Evolutionary conservation across 2,888 invertebrate genomes (phyloP).

Genomic region (Ophioninae sp.): DNA sequence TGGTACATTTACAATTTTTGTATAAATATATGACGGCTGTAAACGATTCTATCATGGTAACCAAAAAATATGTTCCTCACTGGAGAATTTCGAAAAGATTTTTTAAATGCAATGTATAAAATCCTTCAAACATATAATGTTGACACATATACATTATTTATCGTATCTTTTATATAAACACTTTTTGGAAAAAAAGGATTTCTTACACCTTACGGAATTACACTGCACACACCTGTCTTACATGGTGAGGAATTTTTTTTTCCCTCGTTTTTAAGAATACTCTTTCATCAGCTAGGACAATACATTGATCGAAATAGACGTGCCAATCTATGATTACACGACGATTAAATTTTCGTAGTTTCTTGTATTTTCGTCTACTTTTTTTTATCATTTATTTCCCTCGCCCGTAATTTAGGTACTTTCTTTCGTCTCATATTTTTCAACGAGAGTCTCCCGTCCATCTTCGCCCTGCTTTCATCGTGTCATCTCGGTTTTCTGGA

Average conservation of each 20-base stretch:
- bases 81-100: too few relatives aligned
- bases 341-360: slow-evolving; percentile 21
- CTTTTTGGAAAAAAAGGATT: too few relatives aligned
- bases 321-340: slow-evolving; percentile 18
- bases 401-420: slow-evolving; percentile 11
- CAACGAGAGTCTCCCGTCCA: slow-evolving; percentile 19
- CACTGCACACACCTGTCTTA: neutral
- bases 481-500: slow-evolving; percentile 32
- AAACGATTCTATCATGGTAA: too few relatives aligned
- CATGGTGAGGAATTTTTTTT: neutral
- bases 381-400: neutral
- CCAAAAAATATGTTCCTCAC: too few relatives aligned
- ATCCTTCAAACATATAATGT: too few relatives aligned
- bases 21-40: too few relatives aligned
- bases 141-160: too few relatives aligned
- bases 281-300: slow-evolving; percentile 10
- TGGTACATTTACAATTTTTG: too few relatives aligned
- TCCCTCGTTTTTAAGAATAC: neutral
- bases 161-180: too few relatives aligned
- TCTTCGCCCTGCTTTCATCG: slow-evolving; percentile 7
- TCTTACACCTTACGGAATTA: too few relatives aligned
- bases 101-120: too few relatives aligned
- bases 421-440: slow-evolving; percentile 14
- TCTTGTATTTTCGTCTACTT: neutral
- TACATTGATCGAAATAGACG: slow-evolving; percentile 23